Percentiles rank a stretch among this genome's conserved stretches.
phyloP scores from a whole-genome alignment of 2,113 vertebrate species.

The Erythrocebus patas region DNA sequence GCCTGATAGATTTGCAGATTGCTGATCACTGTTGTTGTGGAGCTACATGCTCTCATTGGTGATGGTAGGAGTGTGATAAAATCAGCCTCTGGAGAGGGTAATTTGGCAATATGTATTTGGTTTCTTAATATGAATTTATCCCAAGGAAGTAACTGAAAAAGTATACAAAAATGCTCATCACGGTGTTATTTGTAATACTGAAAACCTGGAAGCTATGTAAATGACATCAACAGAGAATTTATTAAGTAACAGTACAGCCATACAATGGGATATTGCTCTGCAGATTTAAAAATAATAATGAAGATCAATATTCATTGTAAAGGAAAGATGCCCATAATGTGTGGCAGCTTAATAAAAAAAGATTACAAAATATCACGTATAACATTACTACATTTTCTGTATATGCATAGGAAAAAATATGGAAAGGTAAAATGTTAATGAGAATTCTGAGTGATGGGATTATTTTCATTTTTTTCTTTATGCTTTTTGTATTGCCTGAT shows the following conservation, averaged over 20 bases:
- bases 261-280: background rate
- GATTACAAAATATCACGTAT: background rate
- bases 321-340: background rate
- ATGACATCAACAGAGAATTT: background rate
- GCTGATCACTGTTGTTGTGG: background rate
- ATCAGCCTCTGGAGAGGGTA: background rate
- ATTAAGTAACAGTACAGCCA: background rate
- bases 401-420: background rate
- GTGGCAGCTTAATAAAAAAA: background rate
- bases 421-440: background rate
- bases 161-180: background rate
- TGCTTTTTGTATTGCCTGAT: background rate
- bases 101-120: background rate
- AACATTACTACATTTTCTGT: background rate
- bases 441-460: background rate
- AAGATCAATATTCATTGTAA: background rate
- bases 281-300: background rate
- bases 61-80: background rate
- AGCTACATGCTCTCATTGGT: background rate
- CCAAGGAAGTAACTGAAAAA: conserved; percentile 16
- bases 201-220: background rate
- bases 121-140: conserved; percentile 11
- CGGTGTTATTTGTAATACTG: background rate
- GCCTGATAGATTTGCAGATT: background rate
- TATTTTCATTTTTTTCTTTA: background rate